phyloP scores from a whole-genome alignment of 2,797 vertebrate species.

The Pseudochirops corinnae region DNA sequence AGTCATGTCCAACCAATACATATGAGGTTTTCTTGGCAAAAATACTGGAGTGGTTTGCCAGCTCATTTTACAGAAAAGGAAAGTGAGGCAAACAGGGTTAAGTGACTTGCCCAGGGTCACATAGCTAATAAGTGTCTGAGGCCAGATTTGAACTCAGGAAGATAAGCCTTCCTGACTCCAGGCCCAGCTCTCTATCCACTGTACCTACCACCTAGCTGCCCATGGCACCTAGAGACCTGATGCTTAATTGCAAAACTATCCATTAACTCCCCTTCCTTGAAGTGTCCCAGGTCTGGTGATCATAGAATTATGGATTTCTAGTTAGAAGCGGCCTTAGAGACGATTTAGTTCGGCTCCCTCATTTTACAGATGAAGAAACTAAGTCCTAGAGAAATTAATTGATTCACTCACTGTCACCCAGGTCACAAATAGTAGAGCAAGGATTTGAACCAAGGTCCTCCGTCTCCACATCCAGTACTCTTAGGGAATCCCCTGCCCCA shows the following conservation, averaged over 20 bases:
- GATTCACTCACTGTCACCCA: not conserved
- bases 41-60: not conserved
- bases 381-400: not conserved
- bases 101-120: not conserved
- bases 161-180: not conserved
- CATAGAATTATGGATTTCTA: not conserved
- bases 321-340: not conserved
- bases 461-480: not conserved
- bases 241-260: constrained; percentile 15
- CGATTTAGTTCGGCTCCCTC: not conserved
- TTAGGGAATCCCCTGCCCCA: not conserved
- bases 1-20: not conserved
- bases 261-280: constrained; percentile 53
- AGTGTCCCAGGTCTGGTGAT: not conserved
- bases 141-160: not conserved
- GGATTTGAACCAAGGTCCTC: not conserved
- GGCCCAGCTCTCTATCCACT: not conserved
- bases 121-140: not conserved
- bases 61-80: not conserved
- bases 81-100: not conserved
- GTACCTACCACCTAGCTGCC: not conserved
- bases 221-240: not conserved
- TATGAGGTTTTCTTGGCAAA: not conserved
- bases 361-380: not conserved
- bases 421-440: not conserved